Base-by-base conservation (phyloP, 2,797 vertebrate genomes). In the Brachyalestes nurse region DNA sequence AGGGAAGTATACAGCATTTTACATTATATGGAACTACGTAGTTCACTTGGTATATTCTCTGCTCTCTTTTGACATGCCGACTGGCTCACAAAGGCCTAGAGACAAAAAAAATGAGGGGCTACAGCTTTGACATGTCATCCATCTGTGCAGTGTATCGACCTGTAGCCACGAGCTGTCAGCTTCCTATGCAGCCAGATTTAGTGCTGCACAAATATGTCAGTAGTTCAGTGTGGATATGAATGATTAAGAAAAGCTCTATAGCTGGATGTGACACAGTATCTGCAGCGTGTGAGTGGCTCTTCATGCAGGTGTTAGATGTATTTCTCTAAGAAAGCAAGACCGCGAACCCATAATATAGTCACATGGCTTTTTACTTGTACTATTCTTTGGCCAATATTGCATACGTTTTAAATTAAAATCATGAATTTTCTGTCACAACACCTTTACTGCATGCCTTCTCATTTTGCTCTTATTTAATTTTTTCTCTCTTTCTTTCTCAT, bases 401-500 rank as follows among this genome's bases (percentile, higher is more conserved):
- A 71, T 16, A 47, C 42, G 13, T 69, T 73, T 49, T 49, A 14
- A 49, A 12, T 49, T 49, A 8, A 2, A 12, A 12, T 13, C 34
- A 62, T 67, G 72, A 23, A 17, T 67, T 80, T 72, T 75, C 10
- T 25, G 45, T 40, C 6, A 67, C 19, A 71, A 53, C 23, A 71
- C 40, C 5, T 34, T 42, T 62, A 5, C 66, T 77, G 10, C 67
- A 77, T 81, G 60, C 57, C 75, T 71, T 78, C 23, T 87, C 79
- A 83, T 84, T 82, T 79, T 83, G 72, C 13, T 79, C 66, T 66
- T 45, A 42, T 70, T 86, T 28, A 28, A 28, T 72, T 86, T 72
- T 87, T 72, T 86, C 82, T 81, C 90, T 78, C 86, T 81, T 89
- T 85, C 89, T 67, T 61, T 88, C 42, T 80, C 78, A 62, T 82